Base-by-base conservation (phyloP, 2,797 vertebrate genomes). In the Pempheris klunzingeri region DNA sequence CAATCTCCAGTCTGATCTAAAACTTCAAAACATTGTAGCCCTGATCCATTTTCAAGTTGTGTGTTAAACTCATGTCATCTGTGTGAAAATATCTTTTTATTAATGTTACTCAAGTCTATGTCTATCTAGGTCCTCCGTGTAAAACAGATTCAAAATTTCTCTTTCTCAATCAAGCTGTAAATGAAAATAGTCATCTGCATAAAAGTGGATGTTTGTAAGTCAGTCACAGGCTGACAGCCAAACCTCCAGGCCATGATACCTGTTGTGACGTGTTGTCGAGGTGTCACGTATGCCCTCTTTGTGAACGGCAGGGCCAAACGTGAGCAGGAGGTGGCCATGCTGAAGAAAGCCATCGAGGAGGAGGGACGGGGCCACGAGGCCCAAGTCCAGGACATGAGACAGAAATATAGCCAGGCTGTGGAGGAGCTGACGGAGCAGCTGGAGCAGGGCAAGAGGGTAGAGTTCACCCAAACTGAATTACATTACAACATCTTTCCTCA, bases 331-430 rank as follows among this genome's bases (percentile, higher is more conserved):
- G 97, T 99, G 78, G 95, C 96, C 0, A 89, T 96, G 83, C 87
- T 99, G 83, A 99, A 99, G 92, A 96, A 84, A 82, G 94, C 96
- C 3, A 94, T 99, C 83, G 98, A 99, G 0, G 97, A 99, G 10
- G 98, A 99, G 91, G 95, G 95, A 0, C 94, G 96, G 17, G 94
- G 91, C 77, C 97, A 98, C 0, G 97, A 99, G 83, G 95, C 96
- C 5, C 97, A 97, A 76, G 92, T 99, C 46, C 98, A 99, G 78
- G 98, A 99, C 63, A 96, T 99, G 95, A 93, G 97, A 79, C 97
- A 98, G 92, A 99, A 98, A 73, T 97, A 99, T 78, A 90, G 95
- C 0, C 97, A 97, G 87, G 95, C 88, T 0, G 95, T 97, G 84
- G 97, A 99, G 77, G 97, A 98, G 82, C 93, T 99, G 55, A 95